phyloP scores from a whole-genome alignment of 2,888 invertebrate genomes.

The Lydus trimaculatus region DNA sequence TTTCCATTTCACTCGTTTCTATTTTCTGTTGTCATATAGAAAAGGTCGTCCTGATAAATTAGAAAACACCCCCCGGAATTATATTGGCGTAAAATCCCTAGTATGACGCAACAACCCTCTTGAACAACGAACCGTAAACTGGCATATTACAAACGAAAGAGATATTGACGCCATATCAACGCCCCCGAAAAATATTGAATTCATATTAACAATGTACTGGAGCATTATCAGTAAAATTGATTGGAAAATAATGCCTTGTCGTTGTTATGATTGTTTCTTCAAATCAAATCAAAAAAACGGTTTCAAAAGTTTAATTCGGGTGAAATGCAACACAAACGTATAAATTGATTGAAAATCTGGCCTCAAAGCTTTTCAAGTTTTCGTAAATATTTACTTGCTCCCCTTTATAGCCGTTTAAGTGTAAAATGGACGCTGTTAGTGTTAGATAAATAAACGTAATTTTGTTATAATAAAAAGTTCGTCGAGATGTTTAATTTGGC shows the following conservation, averaged over 20 bases:
- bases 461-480: not conserved
- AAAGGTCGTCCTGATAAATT: constrained; percentile 20
- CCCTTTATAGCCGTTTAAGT: no score
- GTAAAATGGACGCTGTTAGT: not conserved
- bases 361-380: not conserved
- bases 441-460: not conserved
- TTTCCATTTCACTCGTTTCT: not conserved
- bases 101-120: constrained; percentile 23
- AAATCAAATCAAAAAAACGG: no score
- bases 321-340: no score
- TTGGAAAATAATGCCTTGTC: not conserved
- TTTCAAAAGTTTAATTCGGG: no score
- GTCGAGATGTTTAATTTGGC: not conserved
- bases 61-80: constrained; percentile 20
- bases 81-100: constrained; percentile 19
- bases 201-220: not conserved
- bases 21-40: not conserved
- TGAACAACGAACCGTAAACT: not conserved
- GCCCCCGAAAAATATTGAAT: not conserved
- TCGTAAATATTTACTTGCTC: no score
- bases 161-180: constrained; percentile 1
- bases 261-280: not conserved
- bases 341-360: no score
- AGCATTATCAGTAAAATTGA: not conserved
- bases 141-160: not conserved